Evolutionary conservation across 2,797 vertebrate genomes (phyloP), one percentile per base, ranked within the genome.

Genomic region (Calcarius lapponicus): DNA sequence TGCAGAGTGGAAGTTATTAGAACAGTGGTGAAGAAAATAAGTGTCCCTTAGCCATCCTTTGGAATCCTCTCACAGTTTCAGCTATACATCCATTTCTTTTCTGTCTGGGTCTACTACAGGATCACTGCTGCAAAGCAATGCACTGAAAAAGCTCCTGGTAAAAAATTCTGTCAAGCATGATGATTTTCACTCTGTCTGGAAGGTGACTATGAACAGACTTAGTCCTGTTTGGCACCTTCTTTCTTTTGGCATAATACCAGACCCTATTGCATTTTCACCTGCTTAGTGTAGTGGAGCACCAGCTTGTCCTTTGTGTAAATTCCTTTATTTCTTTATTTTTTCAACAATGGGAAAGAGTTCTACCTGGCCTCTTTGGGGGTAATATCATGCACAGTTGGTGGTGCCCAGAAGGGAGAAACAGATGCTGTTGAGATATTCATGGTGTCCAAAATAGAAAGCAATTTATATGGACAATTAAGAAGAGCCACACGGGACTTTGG

Each of bases 381-480:
- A 96, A 92, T 94, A 88, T 90, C 84, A 80, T 58, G 78, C 97
- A 96, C 96, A 97, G 92, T 97, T 97, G 95, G 92, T 92, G 96
- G 93, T 97, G 96, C 95, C 97, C 96, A 94, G 96, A 97, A 97
- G 97, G 96, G 92, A 97, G 66, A 95, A 97, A 69, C 80, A 95
- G 96, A 95, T 93, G 90, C 90, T 95, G 56, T 95, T 91, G 95
- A 96, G 90, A 95, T 92, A 96, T 91, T 95, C 92, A 92, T 95
- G 88, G 93, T 97, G 96, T 97, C 95, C 95, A 96, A 97, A 98
- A 98, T 95, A 97, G 97, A 98, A 98, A 97, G 96, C 90, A 98
- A 97, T 97, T 97, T 98, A 97, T 96, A 96, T 95, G 88, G 96
- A 98, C 97, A 98, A 98, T 98, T 97, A 97, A 97, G 96, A 97